Evolutionary conservation across 2,888 invertebrate species (phyloP), one percentile per base, ranked within the genome.

Genomic region (Epistrophe grossulariae): DNA sequence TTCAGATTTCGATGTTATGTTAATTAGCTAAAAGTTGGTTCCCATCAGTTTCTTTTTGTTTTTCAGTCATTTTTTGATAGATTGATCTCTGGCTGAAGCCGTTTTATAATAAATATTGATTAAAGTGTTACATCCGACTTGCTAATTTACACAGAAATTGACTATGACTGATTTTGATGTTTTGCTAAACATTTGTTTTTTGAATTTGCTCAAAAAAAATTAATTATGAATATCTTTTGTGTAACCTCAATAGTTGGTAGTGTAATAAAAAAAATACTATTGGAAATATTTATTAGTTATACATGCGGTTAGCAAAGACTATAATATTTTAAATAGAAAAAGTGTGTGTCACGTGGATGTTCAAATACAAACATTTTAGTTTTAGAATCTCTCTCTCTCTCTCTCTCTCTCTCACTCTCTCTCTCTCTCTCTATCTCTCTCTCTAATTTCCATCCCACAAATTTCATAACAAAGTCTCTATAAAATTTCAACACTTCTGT

Each of bases 91-190:
- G 9, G 19, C n/a, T 24, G 40, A 2, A 38, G 19, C 6, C 13
- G 43, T 62, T 43, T 62, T 62, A 62, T 62, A 60, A 64, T 15
- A 64, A 24, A 24, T 45, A 45, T 64, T 64, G 64, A 45, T 64
- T 64, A 64, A 48, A 64, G 45, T 64, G 28, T 45, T 64, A 64
- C 64, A 45, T 64, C 24, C 45, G 45, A 64, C 10, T 31, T 45
- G n/a, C 11, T 64, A 45, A 64, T 64, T 45, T 45, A 64, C 64
- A 45, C 45, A 9, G 8, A 24, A 64, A 64, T 0, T 13, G 35
- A 43, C 62, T 64, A 15, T 64, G 62, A 64, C 24, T 64, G 28
- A 45, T 45, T 64, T 64, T 64, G 45, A 64, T 45, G 64, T 64
- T 64, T 64, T 28, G 28, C 10, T n/a, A 45, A 64, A 45, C 11